phyloP scores from a whole-genome alignment of 2,797 vertebrate species.

The Ctenochaetus hawaiiensis region DNA sequence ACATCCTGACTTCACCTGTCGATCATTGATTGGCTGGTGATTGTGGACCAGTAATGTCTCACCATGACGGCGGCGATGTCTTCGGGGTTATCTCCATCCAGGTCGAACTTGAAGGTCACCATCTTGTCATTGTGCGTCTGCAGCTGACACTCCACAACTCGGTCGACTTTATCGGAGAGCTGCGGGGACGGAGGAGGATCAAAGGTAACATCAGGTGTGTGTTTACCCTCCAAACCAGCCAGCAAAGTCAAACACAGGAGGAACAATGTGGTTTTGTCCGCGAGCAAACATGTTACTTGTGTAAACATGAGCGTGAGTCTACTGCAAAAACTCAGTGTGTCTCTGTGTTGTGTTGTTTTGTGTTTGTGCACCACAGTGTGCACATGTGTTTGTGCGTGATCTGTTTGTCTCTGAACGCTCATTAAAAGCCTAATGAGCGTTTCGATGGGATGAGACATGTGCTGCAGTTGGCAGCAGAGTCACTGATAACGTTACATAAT shows the following conservation, averaged over 20 bases:
- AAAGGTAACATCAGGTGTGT: neutral
- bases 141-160: constrained; percentile 98
- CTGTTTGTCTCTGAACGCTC: constrained; percentile 48
- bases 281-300: neutral
- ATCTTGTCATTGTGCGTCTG: constrained; percentile 99
- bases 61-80: constrained; percentile 97
- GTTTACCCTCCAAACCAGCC: constrained; percentile 28
- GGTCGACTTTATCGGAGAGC: constrained; percentile 96
- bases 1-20: neutral
- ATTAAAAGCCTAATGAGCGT: constrained; percentile 44
- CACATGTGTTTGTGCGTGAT: constrained; percentile 32
- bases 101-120: constrained; percentile 98
- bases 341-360: neutral
- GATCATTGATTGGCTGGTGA: neutral
- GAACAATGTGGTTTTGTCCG: constrained; percentile 9
- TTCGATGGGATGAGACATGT: constrained; percentile 47
- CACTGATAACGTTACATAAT: constrained; percentile 44
- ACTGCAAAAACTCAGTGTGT: neutral
- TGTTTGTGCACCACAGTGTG: constrained; percentile 10
- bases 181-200: constrained; percentile 70
- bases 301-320: neutral
- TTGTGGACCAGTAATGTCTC: constrained; percentile 47
- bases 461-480: constrained; percentile 18
- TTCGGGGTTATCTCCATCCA: constrained; percentile 97
- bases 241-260: constrained; percentile 11